phyloP scores from a whole-genome alignment of 2,113 vertebrate species.

The Austrofundulus limnaeus region DNA sequence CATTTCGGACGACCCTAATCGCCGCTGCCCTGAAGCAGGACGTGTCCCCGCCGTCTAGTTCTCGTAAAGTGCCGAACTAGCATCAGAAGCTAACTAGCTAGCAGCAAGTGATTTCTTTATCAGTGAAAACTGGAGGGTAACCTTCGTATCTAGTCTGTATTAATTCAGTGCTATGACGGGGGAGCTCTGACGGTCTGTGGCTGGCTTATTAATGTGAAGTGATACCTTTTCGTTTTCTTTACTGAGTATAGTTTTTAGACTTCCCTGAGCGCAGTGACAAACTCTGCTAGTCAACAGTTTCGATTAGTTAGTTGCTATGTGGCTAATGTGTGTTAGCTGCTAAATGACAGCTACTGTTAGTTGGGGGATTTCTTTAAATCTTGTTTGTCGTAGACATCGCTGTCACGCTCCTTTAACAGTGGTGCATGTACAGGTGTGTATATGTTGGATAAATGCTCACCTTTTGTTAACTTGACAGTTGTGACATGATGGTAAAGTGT shows the following conservation, averaged over 20 bases:
- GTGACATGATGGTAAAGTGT: slow-evolving; percentile 27
- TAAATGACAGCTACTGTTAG: slow-evolving; percentile 16
- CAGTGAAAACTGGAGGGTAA: slow-evolving; percentile 35
- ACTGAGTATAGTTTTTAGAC: slow-evolving; percentile 8
- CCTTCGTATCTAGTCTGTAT: not conserved
- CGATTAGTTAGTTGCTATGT: slow-evolving; percentile 15
- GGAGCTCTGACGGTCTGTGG: not conserved
- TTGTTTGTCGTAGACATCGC: not conserved
- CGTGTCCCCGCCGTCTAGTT: slow-evolving; percentile 24
- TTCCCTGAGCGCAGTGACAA: slow-evolving; percentile 32
- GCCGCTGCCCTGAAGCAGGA: slow-evolving; percentile 9
- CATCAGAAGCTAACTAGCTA: slow-evolving; percentile 48
- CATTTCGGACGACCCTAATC: slow-evolving; percentile 13
- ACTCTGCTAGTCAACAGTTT: slow-evolving; percentile 49
- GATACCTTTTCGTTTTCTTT: slow-evolving; percentile 1
- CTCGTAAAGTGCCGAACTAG: slow-evolving; percentile 45
- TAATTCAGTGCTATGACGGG: slow-evolving; percentile 10
- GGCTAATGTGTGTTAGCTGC: slow-evolving; percentile 16
- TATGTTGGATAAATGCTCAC: not conserved
- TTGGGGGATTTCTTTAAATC: not conserved
- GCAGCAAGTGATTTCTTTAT: slow-evolving; percentile 55
- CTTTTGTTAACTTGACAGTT: slow-evolving; percentile 10
- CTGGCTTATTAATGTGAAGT: not conserved
- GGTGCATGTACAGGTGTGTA: not conserved
- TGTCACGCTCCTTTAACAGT: not conserved